Evolutionary conservation across 2,797 vertebrate genomes (phyloP).

Genomic region (Eutrigla gurnardus): DNA sequence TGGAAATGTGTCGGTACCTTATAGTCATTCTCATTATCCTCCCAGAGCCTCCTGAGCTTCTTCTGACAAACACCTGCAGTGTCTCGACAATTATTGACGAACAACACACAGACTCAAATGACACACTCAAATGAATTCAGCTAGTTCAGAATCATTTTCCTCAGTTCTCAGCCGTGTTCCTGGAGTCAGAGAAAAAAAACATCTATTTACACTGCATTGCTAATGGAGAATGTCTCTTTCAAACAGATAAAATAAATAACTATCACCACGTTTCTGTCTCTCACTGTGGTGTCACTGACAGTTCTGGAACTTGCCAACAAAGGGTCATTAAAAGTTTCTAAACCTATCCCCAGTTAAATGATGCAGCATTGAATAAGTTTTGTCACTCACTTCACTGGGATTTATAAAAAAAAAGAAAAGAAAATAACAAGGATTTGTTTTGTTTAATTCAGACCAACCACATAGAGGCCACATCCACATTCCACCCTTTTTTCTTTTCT

Average conservation of each 20-base stretch:
- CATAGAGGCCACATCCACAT: not conserved
- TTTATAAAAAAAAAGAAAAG: slow-evolving; percentile 42
- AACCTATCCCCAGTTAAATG: slow-evolving; percentile 48
- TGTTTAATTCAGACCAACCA: slow-evolving; percentile 39
- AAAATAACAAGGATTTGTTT: slow-evolving; percentile 36
- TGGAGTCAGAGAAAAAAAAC: slow-evolving; percentile 36
- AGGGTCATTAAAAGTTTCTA: slow-evolving; percentile 81
- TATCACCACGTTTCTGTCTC: slow-evolving; percentile 30
- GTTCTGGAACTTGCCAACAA: slow-evolving; percentile 72
- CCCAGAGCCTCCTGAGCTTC: slow-evolving; percentile 42
- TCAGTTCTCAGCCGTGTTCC: slow-evolving; percentile 17
- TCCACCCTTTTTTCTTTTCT: not conserved
- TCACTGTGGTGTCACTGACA: slow-evolving; percentile 59
- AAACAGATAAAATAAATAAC: slow-evolving; percentile 50
- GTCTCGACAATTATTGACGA: slow-evolving; percentile 65
- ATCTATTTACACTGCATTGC: slow-evolving; percentile 45
- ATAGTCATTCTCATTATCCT: slow-evolving; percentile 67
- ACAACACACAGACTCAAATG: slow-evolving; percentile 53
- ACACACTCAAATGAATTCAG: slow-evolving; percentile 1
- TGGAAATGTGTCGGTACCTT: slow-evolving; percentile 52
- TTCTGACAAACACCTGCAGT: slow-evolving; percentile 65
- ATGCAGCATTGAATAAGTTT: slow-evolving; percentile 39
- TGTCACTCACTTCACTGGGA: slow-evolving; percentile 39
- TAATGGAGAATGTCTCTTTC: slow-evolving; percentile 39
- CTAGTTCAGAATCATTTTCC: slow-evolving; percentile 15